phyloP scores from a whole-genome alignment of 2,797 vertebrate species.

The Thunnus albacares region DNA sequence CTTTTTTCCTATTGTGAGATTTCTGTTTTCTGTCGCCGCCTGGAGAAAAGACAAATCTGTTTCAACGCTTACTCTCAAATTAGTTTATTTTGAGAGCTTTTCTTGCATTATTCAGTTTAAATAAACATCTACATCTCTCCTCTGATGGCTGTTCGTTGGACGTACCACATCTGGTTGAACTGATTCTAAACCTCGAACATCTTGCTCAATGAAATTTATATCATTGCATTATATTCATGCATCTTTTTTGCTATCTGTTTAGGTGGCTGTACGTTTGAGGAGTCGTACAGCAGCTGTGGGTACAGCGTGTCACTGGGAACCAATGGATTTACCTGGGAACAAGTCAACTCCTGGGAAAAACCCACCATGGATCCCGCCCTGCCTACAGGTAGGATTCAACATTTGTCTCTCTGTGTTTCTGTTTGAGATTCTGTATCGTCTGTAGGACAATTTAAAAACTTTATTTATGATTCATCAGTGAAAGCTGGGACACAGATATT shows the following conservation, averaged over 20 bases:
- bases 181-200: not conserved
- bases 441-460: not conserved
- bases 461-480: too few relatives aligned
- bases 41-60: too few relatives aligned
- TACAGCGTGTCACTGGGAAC: constrained; percentile 96
- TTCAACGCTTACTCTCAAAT: too few relatives aligned
- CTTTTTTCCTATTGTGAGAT: too few relatives aligned
- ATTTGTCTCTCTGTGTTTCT: not conserved
- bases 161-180: not conserved
- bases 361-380: constrained; percentile 92
- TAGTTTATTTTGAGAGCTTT: not conserved
- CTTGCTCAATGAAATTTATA: not conserved
- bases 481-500: not conserved
- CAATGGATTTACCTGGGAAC: constrained; percentile 98
- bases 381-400: constrained; percentile 89
- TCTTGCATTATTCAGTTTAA: not conserved
- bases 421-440: not conserved
- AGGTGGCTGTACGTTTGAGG: constrained; percentile 96
- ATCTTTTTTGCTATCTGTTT: constrained; percentile 39
- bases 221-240: not conserved
- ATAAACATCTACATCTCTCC: not conserved
- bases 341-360: constrained; percentile 98
- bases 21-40: too few relatives aligned
- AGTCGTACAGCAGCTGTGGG: constrained; percentile 95
- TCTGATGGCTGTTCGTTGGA: not conserved